phyloP scores from a whole-genome alignment of 2,888 invertebrate species.

The Pammene fasciana region DNA sequence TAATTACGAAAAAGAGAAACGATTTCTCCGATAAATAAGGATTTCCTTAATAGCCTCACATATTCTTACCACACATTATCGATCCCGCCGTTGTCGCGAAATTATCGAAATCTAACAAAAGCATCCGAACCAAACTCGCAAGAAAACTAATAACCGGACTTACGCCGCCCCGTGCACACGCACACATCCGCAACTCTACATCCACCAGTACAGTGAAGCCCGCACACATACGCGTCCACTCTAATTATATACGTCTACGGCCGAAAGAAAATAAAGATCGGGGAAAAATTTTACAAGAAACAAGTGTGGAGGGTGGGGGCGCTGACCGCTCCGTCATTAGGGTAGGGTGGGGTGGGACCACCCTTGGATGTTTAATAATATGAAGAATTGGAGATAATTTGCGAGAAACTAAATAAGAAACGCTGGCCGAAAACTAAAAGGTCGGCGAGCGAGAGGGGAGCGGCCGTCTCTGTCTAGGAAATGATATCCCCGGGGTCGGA shows the following conservation, averaged over 20 bases:
- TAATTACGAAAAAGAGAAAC: slow-evolving; percentile 40
- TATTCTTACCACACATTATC: slow-evolving; percentile 42
- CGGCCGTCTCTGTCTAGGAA: slow-evolving; percentile 44
- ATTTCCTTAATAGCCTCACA: slow-evolving; percentile 40
- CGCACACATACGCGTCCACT: slow-evolving; percentile 51
- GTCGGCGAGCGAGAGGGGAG: slow-evolving; percentile 55
- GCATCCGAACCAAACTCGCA: slow-evolving; percentile 76
- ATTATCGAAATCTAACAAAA: slow-evolving; percentile 84
- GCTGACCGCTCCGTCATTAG: slow-evolving; percentile 82
- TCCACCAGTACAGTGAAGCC: slow-evolving; percentile 44
- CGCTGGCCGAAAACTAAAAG: slow-evolving; percentile 82
- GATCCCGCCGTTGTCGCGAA: slow-evolving; percentile 70
- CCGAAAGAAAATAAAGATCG: slow-evolving; percentile 80
- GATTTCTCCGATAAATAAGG: slow-evolving; percentile 40
- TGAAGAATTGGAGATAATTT: slow-evolving; percentile 84
- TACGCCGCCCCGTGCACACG: slow-evolving; percentile 47
- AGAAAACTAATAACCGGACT: slow-evolving; percentile 83
- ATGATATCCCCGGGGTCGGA: slow-evolving; percentile 43
- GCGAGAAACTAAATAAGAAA: slow-evolving; percentile 84
- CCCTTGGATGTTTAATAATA: slow-evolving; percentile 83
- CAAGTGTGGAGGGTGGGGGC: slow-evolving; percentile 76
- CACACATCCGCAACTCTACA: slow-evolving; percentile 48
- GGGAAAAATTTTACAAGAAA: slow-evolving; percentile 84
- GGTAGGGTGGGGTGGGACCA: slow-evolving; percentile 52
- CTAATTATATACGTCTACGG: slow-evolving; percentile 82